These are phyloP conservation scores for Lagria hirta DNA, from an alignment of 2,888 invertebrate species.

Conservation along the genomic window DNA sequence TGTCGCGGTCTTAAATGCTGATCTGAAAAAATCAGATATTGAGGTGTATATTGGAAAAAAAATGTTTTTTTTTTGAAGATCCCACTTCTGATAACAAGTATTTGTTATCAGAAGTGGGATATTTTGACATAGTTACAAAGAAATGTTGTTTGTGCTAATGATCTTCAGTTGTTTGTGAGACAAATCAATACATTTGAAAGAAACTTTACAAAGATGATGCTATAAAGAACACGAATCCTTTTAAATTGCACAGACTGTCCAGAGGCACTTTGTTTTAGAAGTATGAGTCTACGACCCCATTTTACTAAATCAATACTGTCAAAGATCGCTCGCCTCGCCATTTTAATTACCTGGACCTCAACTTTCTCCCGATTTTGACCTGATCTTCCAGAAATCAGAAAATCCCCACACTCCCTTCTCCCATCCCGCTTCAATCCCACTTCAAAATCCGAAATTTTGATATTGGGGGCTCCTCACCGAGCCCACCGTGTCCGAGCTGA, in stretches of 20 bases:
- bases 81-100: too few species aligned
- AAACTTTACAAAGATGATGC: too few species aligned
- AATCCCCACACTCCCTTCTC: conserved; percentile 4
- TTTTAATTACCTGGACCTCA: conserved; percentile 1
- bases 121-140: too few species aligned
- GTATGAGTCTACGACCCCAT: conserved; percentile 3
- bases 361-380: too few species aligned
- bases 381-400: too few species aligned
- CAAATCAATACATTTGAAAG: conserved; percentile 1
- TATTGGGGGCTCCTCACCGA: conserved; percentile 10
- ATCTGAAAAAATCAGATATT: too few species aligned
- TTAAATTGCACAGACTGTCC: conserved; percentile 1
- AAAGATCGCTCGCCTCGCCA: not conserved
- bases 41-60: too few species aligned
- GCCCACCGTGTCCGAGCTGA: conserved; percentile 16
- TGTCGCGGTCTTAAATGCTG: too few species aligned
- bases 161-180: too few species aligned
- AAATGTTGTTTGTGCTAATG: too few species aligned
- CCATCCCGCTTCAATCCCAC: conserved; percentile 8
- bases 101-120: too few species aligned
- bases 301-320: conserved; percentile 1
- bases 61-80: too few species aligned
- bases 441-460: conserved; percentile 18
- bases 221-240: not conserved
- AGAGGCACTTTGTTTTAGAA: conserved; percentile 3